Evolutionary conservation across 2,113 vertebrate species (phyloP).

Genomic region (Ia io): DNA sequence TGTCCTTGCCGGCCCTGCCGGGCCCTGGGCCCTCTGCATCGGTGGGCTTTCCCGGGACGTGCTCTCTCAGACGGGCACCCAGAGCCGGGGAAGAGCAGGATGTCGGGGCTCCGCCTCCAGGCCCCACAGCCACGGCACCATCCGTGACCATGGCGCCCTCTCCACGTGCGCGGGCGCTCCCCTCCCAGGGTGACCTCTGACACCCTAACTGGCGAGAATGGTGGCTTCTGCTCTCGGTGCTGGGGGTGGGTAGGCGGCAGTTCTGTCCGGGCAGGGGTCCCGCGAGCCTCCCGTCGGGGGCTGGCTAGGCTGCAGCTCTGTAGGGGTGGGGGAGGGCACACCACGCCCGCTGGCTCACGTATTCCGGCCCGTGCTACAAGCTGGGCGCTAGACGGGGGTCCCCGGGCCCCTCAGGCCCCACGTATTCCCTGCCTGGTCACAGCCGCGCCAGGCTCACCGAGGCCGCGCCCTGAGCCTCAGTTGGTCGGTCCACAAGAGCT

Average conservation of each 20-base stretch:
- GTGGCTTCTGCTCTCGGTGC: neutral
- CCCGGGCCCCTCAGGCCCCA: fast-evolving
- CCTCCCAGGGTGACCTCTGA: neutral
- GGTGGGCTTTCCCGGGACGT: too few relatives aligned
- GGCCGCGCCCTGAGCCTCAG: fast-evolving
- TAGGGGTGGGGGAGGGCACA: neutral
- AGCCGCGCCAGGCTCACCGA: fast-evolving
- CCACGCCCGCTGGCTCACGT: fast-evolving
- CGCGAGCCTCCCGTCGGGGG: fast-evolving
- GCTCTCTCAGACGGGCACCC: neutral
- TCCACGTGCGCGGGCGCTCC: neutral
- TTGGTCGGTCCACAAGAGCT: fast-evolving
- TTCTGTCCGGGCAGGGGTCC: neutral
- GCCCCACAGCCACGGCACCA: neutral
- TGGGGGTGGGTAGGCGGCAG: neutral
- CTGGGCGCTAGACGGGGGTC: fast-evolving
- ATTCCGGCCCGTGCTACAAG: fast-evolving
- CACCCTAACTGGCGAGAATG: neutral
- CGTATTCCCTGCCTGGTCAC: fast-evolving
- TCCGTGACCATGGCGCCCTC: neutral
- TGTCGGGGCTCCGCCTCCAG: neutral
- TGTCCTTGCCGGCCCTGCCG: fast-evolving
- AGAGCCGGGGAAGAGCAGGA: neutral
- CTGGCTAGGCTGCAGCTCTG: neutral
- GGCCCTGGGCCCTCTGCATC: too few relatives aligned